phyloP scores from a whole-genome alignment of 2,113 vertebrate species.

The Daubentonia madagascariensis region DNA sequence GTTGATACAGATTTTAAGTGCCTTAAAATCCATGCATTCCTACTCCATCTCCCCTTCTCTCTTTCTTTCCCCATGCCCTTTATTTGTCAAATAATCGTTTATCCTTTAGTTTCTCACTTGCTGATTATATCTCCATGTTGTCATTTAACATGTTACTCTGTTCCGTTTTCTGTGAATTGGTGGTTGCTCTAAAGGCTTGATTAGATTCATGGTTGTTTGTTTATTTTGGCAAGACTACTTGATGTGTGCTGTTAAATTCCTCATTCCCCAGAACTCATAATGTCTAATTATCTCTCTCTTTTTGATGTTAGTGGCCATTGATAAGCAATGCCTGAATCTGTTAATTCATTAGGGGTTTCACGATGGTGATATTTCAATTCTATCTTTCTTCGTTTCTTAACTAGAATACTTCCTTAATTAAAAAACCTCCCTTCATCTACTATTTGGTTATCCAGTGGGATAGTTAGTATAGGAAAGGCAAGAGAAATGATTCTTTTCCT shows the following conservation, averaged over 20 bases:
- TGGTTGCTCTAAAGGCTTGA: background rate
- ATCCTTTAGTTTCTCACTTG: background rate
- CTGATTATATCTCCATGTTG: background rate
- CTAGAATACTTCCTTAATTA: background rate
- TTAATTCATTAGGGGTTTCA: background rate
- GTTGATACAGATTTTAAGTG: background rate
- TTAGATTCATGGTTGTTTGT: background rate
- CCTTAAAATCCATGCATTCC: background rate
- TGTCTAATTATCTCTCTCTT: background rate
- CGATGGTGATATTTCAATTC: background rate
- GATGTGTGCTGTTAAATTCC: background rate
- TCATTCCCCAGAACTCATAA: background rate
- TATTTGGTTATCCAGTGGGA: background rate
- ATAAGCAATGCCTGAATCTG: background rate
- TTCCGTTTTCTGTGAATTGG: background rate
- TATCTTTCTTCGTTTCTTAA: background rate
- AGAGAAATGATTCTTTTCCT: background rate
- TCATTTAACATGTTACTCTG: background rate
- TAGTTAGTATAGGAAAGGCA: background rate
- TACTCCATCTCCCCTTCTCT: background rate
- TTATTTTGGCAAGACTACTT: background rate
- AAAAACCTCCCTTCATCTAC: background rate
- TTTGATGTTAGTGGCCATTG: background rate
- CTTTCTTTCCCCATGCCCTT: background rate
- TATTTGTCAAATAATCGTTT: constrained; percentile 30